Evolutionary conservation across 2,888 invertebrate genomes (phyloP).

Genomic region (Sesia apiformis): DNA sequence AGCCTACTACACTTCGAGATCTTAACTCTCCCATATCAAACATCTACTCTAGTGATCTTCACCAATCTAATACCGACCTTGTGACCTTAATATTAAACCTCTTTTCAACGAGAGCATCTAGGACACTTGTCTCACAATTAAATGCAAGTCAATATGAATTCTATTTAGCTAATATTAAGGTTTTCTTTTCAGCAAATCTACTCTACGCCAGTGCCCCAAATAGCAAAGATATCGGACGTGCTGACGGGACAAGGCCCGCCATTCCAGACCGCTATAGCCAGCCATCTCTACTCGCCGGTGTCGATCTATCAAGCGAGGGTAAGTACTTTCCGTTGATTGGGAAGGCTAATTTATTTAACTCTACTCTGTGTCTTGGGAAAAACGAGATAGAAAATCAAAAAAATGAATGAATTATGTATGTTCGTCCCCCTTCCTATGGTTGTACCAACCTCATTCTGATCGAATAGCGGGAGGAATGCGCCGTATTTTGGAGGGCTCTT

Average conservation of each 20-base stretch:
- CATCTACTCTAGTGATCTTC: neutral
- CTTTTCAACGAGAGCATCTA: no score
- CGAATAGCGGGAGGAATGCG: no score
- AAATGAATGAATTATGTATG: no score
- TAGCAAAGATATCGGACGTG: conserved; percentile 55
- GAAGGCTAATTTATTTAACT: neutral
- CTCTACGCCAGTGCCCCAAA: conserved; percentile 29
- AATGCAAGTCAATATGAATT: no score
- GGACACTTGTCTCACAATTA: no score
- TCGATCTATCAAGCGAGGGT: conserved; percentile 51
- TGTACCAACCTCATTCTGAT: no score
- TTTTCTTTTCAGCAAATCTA: conserved; percentile 17
- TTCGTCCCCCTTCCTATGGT: no score
- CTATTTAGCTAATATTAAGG: neutral
- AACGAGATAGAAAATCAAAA: no score
- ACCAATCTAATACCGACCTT: neutral
- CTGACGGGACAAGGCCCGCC: conserved; percentile 42
- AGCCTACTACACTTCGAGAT: neutral
- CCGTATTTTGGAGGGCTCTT: no score
- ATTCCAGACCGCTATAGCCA: conserved; percentile 45
- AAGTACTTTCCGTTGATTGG: conserved; percentile 12
- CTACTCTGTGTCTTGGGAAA: no score
- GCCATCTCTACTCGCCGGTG: conserved; percentile 48
- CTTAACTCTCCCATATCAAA: neutral
- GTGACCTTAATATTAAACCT: neutral